Percentiles rank a stretch among this genome's conserved stretches.
Conservation (phyloP, 64 coral and sea anemone species). For the Dendrophyllia cribrosa region DNA sequence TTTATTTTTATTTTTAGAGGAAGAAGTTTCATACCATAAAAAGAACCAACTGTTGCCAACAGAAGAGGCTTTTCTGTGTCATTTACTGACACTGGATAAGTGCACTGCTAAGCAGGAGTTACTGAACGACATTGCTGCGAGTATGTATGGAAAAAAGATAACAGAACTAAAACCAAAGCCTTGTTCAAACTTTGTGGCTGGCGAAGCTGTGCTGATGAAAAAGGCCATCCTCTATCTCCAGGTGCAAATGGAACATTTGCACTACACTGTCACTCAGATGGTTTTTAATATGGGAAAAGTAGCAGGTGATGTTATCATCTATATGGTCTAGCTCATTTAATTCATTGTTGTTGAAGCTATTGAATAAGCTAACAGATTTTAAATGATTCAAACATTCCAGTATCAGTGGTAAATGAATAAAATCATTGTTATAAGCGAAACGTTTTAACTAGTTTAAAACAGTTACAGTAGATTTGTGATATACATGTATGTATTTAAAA, state of each 20-base stretch:
- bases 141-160: neutral
- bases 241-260: conserved; percentile 40
- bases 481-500: no score
- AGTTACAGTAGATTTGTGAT: no score
- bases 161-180: neutral
- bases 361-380: neutral
- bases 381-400: neutral
- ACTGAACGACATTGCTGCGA: neutral
- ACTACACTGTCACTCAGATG: conserved; percentile 18
- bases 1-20: neutral
- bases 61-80: neutral
- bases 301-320: conserved; percentile 28
- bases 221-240: conserved; percentile 32
- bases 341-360: no score
- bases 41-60: neutral
- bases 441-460: no score
- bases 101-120: neutral
- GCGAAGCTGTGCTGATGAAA: neutral
- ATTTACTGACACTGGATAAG: neutral
- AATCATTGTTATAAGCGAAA: no score
- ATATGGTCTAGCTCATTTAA: neutral
- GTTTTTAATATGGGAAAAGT: conserved; percentile 44
- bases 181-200: neutral
- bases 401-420: no score
- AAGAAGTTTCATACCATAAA: neutral